Evolutionary conservation across 2,113 vertebrate genomes (phyloP), one percentile per base, ranked within the genome.

Genomic region (Platysteira castanea): DNA sequence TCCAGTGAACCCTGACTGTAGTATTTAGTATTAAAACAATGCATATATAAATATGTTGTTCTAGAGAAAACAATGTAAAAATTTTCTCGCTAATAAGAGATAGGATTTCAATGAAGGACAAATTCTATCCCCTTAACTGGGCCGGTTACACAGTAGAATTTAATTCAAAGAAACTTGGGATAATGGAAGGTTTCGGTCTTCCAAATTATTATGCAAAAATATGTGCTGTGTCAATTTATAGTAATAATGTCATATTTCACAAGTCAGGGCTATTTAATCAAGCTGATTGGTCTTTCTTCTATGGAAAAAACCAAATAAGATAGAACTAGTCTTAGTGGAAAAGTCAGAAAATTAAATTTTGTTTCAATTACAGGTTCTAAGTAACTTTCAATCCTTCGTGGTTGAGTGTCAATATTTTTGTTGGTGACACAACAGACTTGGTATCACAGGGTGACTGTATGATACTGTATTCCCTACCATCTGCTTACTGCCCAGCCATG

Each of bases 341-440:
- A 86, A 53, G 22, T 28, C 39, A 59, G 30, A 12, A 79, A 75
- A 93, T 74, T 63, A 63, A 93, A 49, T 47, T 11, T n/a, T 49
- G 7, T 49, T 83, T 91, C 26, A 46, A 26, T 39, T 42, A 70
- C 23, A 49, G 39, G 7, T 80, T 87, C 41, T 39, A 15, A 44
- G 18, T 71, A 71, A 71, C 7, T 73, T 46, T 76, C 22, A 53
- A 49, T 11, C 1, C 3, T 44, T 57, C 15, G 84, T 67, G 39
- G 6, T 6, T 46, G 13, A 59, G 6, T 26, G 15, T 31, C 0
- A 1, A 14, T 86, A 31, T 11, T 41, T 89, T 54, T 73, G 11
- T 24, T 59, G 9, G 28, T 78, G 10, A 52, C 4, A 21, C 0
- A 6, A 15, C 9, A 53, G 46, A 22, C 4, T 22, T 44, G 42